Evolutionary conservation across 2,888 invertebrate species (phyloP), one percentile per base, ranked within the genome.

Genomic region (Napeogenes sylphis): DNA sequence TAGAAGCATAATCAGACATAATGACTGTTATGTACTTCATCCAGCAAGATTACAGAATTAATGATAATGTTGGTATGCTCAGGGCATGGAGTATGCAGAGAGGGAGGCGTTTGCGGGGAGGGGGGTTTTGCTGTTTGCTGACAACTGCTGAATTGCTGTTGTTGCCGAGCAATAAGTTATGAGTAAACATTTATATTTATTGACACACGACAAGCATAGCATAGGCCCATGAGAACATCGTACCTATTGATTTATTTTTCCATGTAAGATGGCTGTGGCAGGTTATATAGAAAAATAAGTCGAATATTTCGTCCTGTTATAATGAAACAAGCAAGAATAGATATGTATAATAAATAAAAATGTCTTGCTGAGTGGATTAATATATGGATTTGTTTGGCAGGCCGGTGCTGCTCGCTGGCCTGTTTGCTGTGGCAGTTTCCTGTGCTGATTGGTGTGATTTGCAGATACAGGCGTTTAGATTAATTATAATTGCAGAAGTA

Each of bases 361-460:
- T 56, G 55, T 56, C 14, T 68, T 67, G 61, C 67, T 61, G 69
- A 83, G 73, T 75, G 70, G 74, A 82, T 84, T 90, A 90, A 90
- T 82, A 72, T 75, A 74, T 79, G 75, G 81, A 78, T 90, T 90
- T 90, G 89, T 90, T 90, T 85, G 90, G 85, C 90, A 90, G 90
- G 90, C 90, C 90, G 90, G 90, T 90, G 90, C 83, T 84, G 90
- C 85, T 74, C 83, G 90, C 88, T 90, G 90, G 90, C 90, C 90
- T 89, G 88, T 85, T 82, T 87, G 88, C 89, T 86, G 89, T 84
- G 87, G 87, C 90, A 86, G 90, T 87, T 76, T 87, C 82, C 87
- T 83, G 87, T 87, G 87, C 89, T 85, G 89, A 81, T 84, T 83
- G 84, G 84, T 82, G 85, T 84, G 79, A 83, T 90, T 90, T 87